A percentile compares a stretch with the other conserved stretches of the same genome.
Evolutionary conservation across 2,797 vertebrate species (phyloP).

Genomic region (Pangasius sanitwongsei): DNA sequence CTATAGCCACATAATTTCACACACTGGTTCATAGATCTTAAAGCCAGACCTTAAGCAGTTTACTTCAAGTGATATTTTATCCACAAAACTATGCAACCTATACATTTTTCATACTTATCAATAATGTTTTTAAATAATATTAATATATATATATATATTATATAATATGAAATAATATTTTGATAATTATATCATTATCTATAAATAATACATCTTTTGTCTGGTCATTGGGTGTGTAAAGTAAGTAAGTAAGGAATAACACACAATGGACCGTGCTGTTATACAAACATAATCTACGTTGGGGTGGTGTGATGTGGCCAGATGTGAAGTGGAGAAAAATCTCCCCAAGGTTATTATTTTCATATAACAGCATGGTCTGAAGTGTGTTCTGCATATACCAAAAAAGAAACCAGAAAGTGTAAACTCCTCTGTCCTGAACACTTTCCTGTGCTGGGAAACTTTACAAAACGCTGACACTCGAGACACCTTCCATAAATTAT

Average conservation of each 20-base stretch:
- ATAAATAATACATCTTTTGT: not conserved
- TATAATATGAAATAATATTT: not conserved
- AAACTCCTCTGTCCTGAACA: too few relatives aligned
- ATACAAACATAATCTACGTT: not conserved
- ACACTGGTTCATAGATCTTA: not conserved
- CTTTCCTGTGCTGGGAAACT: not conserved
- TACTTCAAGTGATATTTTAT: not conserved
- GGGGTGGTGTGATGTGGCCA: not conserved
- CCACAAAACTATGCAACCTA: not conserved
- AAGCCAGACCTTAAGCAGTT: not conserved
- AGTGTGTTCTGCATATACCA: not conserved
- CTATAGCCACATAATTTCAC: not conserved
- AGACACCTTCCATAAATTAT: not conserved
- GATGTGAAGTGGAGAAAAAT: not conserved
- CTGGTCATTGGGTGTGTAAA: not conserved
- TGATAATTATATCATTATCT: not conserved
- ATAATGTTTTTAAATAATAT: not conserved
- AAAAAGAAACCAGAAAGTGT: not conserved
- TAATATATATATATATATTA: not conserved
- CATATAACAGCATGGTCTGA: not conserved
- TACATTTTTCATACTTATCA: not conserved
- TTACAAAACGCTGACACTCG: not conserved
- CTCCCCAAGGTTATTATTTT: not conserved
- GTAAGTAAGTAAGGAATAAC: not conserved
- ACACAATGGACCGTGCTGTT: not conserved